Conservation (phyloP, 2,888 invertebrate species). For the Gymnosoma rotundatum region DNA sequence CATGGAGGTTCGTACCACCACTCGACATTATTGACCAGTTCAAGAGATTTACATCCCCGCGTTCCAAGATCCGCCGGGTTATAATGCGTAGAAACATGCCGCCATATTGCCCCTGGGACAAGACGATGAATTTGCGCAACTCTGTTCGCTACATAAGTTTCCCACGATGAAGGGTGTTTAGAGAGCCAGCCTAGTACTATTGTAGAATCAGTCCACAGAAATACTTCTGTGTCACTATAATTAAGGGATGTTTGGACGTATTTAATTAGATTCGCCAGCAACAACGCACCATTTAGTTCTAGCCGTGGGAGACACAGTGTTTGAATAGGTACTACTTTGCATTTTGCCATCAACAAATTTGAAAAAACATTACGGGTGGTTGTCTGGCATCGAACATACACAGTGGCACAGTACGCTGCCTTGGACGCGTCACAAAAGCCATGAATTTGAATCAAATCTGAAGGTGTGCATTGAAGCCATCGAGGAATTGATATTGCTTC, state of each 20-base stretch:
- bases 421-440: no score
- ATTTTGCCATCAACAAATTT: neutral
- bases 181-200: neutral
- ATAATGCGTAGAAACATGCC: neutral
- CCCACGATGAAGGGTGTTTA: conserved; percentile 5
- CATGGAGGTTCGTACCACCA: conserved; percentile 37
- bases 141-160: conserved; percentile 3
- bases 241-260: neutral
- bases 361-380: no score
- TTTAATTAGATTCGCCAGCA: neutral
- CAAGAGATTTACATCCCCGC: neutral
- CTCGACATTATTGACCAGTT: neutral
- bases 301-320: conserved; percentile 4
- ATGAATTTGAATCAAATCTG: no score
- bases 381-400: no score
- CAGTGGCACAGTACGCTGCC: no score
- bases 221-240: neutral
- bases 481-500: no score
- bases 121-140: conserved; percentile 7
- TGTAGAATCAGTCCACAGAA: no score
- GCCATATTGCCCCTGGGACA: neutral
- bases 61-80: conserved; percentile 24
- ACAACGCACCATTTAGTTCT: neutral
- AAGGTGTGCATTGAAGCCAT: no score
- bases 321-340: conserved; percentile 29